Evolutionary conservation across 2,888 invertebrate species (phyloP), one percentile per base, ranked within the genome.

Genomic region (Temnothorax rugatulus): DNA sequence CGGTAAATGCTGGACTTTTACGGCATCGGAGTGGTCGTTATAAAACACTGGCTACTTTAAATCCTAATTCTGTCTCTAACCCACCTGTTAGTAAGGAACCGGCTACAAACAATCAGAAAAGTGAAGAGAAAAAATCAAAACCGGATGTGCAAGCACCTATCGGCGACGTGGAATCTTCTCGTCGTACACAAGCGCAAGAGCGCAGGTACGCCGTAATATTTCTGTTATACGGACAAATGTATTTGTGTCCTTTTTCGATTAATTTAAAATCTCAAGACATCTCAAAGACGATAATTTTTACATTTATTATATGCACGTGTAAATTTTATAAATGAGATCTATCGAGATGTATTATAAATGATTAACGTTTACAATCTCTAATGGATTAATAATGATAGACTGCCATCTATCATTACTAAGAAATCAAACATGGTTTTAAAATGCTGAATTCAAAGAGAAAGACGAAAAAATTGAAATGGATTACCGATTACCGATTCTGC

Each of bases 1-100:
- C 93, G 2, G 92, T 94, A 13, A 90, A 87, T 54, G 92, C 92
- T 0, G 93, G 93, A 5, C 85, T 93, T 5, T 83, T 94, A 29
- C 90, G 91, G 44, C 89, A 90, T 8, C 88, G 89, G 38, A 90
- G 92, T 21, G 93, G 92, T 54, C 92, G 94, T 82, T 94, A 93
- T 88, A 93, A 93, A 79, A 79, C 89, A 79, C 81, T 90, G 25
- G 84, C 90, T 57, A 86, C 86, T 18, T 84, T 92, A 54, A 91
- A 91, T 68, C 87, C 87, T 3, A 63, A 84, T 5, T 63, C 83
- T 52, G 59, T 13, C 21, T 75, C 79, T 21, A 47, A 13, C 2
- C 4, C 47, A 50, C 1, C 59, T 34, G 38, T 38, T 21, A 68
- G 13, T 25, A 76, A 88, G 44, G 76, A 83, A 61, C 0, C 71